Evolutionary conservation across 37 sponge, comb jelly and placozoan species (phyloP), one percentile per base, ranked within the genome.

Genomic region (Crambe crambe): DNA sequence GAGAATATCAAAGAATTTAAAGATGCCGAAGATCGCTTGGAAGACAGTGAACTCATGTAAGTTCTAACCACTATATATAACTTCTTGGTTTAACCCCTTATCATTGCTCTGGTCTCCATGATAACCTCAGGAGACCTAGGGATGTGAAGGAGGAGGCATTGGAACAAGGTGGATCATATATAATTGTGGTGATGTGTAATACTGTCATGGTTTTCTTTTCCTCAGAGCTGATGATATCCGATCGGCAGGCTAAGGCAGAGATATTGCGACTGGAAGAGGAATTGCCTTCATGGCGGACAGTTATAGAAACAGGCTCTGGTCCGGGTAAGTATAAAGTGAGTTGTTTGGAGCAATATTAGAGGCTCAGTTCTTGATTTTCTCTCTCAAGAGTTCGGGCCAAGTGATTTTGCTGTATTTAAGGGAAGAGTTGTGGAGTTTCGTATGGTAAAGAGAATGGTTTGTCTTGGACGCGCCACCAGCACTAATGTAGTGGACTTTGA

Each of bases 241-340:
- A 95, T 40, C 74, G 93, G 32, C 78, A 86, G 32, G 80, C 81
- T 42, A 97, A 97, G 78, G 56, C 56, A 29, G 88, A 94, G 75
- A 94, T 97, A n/a, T 30, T 81, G 31, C 59, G 66, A 30, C 72
- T 97, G 35, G 97, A 97, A 83, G 71, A 83, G n/a, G 93, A 97
- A 26, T 57, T 97, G 8, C 85, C 89, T 29, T 77, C 76, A 57
- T 92, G 93, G 90, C 79, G 88, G 40, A 70, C 65, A 10, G 40
- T 89, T 30, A 23, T 94, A 22, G 95, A 93, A 8, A 65, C 79
- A 20, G 80, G 72, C 29, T 51, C 63, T 21, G 18, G 32, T 9
- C 68, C 72, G 43, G 67, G 86, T 82, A 62, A 83, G 68, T 23
- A 6, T 60, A 60, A 26, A 3, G 54, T 51, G 9, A 18, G 54